phyloP scores from a whole-genome alignment of 2,113 vertebrate genomes.

The Phaetusa simplex region DNA sequence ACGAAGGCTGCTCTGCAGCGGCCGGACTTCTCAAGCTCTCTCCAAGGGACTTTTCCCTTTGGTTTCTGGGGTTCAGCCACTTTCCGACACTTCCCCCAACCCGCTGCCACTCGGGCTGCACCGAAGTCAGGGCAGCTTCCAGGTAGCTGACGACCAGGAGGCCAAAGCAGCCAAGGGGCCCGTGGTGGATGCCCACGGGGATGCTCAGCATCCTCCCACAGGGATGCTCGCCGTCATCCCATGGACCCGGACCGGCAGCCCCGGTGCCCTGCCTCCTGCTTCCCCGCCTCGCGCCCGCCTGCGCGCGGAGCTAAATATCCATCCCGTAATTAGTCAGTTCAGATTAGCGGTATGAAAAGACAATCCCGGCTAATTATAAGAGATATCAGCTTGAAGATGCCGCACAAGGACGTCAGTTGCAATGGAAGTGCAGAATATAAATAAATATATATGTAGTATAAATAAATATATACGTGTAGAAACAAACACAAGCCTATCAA shows the following conservation, averaged over 20 bases:
- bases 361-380: slow-evolving; percentile 51
- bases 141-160: fast-evolving
- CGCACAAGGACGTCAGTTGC: slow-evolving; percentile 24
- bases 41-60: not conserved
- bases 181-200: fast-evolving
- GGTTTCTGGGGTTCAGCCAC: fast-evolving
- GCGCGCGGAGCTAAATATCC: slow-evolving; percentile 40
- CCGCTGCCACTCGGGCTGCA: fast-evolving
- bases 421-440: not conserved
- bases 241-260: not conserved
- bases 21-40: not conserved
- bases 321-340: slow-evolving; percentile 54
- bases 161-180: no score
- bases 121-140: not conserved
- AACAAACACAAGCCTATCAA: slow-evolving; percentile 29
- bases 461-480: not conserved
- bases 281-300: not conserved
- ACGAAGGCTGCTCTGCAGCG: not conserved
- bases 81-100: not conserved
- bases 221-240: not conserved
- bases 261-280: not conserved
- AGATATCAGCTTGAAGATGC: slow-evolving; percentile 40
- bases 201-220: not conserved
- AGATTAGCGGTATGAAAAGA: slow-evolving; percentile 48
- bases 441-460: not conserved